These are phyloP conservation scores for Hydropsyche betteni DNA, from an alignment of 2,888 invertebrate species.

Conservation along the genomic window DNA sequence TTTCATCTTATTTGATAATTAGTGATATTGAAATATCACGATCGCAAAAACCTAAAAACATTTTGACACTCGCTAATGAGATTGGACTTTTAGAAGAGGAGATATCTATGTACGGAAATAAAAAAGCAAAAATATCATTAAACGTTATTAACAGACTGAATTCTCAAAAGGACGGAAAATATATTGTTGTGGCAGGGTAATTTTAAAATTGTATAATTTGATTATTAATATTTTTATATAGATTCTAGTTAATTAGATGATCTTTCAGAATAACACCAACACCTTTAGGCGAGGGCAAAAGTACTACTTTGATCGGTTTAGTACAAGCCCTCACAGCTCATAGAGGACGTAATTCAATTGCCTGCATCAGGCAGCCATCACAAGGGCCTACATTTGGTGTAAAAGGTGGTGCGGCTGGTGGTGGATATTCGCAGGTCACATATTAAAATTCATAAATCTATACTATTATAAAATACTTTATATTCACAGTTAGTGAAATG, in stretches of 20 bases:
- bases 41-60: slow-evolving; percentile 86
- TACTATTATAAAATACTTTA: not conserved
- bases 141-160: slow-evolving; percentile 79
- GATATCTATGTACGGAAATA: slow-evolving; percentile 89
- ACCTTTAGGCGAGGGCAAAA: slow-evolving; percentile 98
- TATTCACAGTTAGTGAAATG: not conserved
- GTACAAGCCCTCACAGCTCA: slow-evolving; percentile 92
- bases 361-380: slow-evolving; percentile 95
- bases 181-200: slow-evolving; percentile 94
- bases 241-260: slow-evolving; percentile 15
- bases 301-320: slow-evolving; percentile 92
- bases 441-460: not conserved
- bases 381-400: slow-evolving; percentile 99
- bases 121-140: slow-evolving; percentile 93
- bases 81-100: slow-evolving; percentile 84
- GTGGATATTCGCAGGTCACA: slow-evolving; percentile 89
- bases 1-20: slow-evolving; percentile 33
- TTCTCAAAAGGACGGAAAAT: slow-evolving; percentile 80
- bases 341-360: slow-evolving; percentile 85
- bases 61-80: slow-evolving; percentile 79
- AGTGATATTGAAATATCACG: slow-evolving; percentile 93
- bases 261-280: slow-evolving; percentile 90
- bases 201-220: slow-evolving; percentile 51
- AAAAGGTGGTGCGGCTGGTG: slow-evolving; percentile 98
- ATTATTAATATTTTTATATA: not conserved